A percentile compares a stretch with the other conserved stretches of the same genome.
Evolutionary conservation across 2,797 vertebrate species (phyloP).

Genomic region (Euthynnus affinis): DNA sequence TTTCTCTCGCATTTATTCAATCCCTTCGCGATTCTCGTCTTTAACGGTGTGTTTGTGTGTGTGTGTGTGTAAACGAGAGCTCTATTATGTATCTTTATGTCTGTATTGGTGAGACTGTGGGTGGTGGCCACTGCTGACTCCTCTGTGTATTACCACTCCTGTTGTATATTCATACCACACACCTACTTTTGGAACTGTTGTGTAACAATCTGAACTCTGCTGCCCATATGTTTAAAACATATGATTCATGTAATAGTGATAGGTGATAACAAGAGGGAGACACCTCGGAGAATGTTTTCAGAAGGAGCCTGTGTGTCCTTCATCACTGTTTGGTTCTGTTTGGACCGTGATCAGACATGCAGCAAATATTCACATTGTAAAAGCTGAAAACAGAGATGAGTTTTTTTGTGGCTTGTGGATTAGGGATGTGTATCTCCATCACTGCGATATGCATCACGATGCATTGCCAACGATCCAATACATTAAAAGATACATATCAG

Average conservation of each 20-base stretch:
- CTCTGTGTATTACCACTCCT: background rate
- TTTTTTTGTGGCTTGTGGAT: too few species aligned
- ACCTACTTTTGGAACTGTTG: background rate
- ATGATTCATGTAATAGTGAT: background rate
- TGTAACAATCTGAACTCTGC: background rate
- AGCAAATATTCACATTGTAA: too few species aligned
- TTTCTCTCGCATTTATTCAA: background rate
- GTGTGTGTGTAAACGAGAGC: background rate
- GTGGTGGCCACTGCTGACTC: slow-evolving; percentile 15
- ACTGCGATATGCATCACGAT: too few species aligned
- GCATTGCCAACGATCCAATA: too few species aligned
- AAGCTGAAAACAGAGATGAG: too few species aligned
- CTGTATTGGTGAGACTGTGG: slow-evolving; percentile 15
- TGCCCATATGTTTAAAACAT: background rate
- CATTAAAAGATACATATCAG: too few species aligned
- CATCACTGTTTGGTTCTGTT: background rate
- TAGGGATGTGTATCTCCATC: too few species aligned
- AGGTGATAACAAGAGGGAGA: background rate
- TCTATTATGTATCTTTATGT: slow-evolving; percentile 32
- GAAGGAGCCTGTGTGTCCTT: background rate
- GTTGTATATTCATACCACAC: background rate
- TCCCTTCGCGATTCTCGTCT: background rate
- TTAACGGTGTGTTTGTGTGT: background rate
- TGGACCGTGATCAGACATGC: too few species aligned
- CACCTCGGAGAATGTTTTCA: background rate